A percentile compares a stretch with the other conserved stretches of the same genome.
These are phyloP conservation scores for Hofmannophila pseudospretella DNA, from an alignment of 2,888 invertebrate species.

Conservation along the genomic window DNA sequence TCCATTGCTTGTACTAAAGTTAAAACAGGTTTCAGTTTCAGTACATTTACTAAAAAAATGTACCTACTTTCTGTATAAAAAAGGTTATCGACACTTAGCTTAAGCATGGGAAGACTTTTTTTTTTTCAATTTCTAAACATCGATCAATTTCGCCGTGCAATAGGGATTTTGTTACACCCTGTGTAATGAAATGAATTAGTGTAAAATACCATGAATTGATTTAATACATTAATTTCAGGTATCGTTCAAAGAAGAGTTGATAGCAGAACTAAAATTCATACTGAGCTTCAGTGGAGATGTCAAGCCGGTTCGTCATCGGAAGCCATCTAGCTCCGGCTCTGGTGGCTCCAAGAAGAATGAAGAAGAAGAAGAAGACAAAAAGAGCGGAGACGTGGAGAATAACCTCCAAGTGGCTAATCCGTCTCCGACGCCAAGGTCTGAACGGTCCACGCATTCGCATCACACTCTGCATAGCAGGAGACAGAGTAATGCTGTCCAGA, in stretches of 20 bases:
- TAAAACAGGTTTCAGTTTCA: too few relatives aligned
- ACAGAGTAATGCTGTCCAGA: constrained; percentile 62
- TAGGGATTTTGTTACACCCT: too few relatives aligned
- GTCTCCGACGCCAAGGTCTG: constrained; percentile 51
- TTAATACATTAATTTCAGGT: constrained; percentile 56
- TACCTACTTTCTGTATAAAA: too few relatives aligned
- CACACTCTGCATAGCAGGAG: constrained; percentile 59
- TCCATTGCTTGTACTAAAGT: too few relatives aligned
- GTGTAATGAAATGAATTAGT: too few relatives aligned
- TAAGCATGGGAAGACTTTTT: too few relatives aligned
- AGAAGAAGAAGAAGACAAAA: constrained; percentile 36
- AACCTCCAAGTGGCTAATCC: constrained; percentile 33
- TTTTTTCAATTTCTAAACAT: too few relatives aligned
- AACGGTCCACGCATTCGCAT: constrained; percentile 53
- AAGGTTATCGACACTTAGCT: too few relatives aligned
- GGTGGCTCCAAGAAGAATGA: constrained; percentile 20
- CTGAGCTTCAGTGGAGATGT: constrained; percentile 83
- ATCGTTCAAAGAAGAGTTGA: constrained; percentile 80
- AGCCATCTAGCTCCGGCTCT: constrained; percentile 35
- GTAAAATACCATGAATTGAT: too few relatives aligned
- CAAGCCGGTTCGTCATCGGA: constrained; percentile 79
- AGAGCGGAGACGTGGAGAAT: constrained; percentile 32
- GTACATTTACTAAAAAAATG: too few relatives aligned
- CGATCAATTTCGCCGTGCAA: too few relatives aligned
- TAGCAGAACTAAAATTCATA: constrained; percentile 85